A percentile compares a stretch with the other conserved stretches of the same genome.
Evolutionary conservation across 2,888 invertebrate genomes (phyloP).

Genomic region (Tenthredo mesomela): DNA sequence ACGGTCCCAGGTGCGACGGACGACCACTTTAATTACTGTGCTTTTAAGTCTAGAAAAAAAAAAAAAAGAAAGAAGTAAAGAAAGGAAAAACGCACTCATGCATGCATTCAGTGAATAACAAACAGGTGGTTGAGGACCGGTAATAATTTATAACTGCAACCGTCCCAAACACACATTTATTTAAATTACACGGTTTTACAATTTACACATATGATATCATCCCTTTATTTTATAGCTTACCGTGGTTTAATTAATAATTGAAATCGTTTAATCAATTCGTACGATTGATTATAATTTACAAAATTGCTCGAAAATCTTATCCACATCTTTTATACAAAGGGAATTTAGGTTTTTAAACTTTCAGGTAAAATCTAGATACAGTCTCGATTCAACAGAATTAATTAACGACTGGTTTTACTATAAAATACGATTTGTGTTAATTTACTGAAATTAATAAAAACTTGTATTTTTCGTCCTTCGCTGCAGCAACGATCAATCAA

Average conservation of each 20-base stretch:
- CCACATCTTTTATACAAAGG: too few species aligned
- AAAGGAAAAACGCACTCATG: not conserved
- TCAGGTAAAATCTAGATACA: not conserved
- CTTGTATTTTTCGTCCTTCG: not conserved
- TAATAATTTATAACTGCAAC: not conserved
- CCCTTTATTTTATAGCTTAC: not conserved
- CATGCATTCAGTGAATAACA: not conserved
- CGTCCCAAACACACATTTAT: slow-evolving; percentile 31
- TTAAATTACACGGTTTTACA: slow-evolving; percentile 30
- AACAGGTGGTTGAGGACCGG: not conserved
- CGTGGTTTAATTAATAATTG: not conserved
- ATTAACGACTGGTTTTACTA: not conserved
- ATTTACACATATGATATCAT: not conserved
- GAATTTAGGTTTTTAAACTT: not conserved
- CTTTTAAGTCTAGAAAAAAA: too few species aligned
- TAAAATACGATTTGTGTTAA: not conserved
- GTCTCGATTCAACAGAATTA: not conserved
- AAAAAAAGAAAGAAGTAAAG: not conserved
- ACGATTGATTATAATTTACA: not conserved
- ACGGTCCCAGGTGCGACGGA: not conserved
- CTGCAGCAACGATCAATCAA: not conserved
- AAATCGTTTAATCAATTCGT: not conserved
- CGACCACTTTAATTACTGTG: not conserved
- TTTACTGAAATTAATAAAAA: not conserved
- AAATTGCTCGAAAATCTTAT: too few species aligned